Conservation (phyloP, 2,888 invertebrate genomes). For the Amblyjoppa fuscipennis region DNA sequence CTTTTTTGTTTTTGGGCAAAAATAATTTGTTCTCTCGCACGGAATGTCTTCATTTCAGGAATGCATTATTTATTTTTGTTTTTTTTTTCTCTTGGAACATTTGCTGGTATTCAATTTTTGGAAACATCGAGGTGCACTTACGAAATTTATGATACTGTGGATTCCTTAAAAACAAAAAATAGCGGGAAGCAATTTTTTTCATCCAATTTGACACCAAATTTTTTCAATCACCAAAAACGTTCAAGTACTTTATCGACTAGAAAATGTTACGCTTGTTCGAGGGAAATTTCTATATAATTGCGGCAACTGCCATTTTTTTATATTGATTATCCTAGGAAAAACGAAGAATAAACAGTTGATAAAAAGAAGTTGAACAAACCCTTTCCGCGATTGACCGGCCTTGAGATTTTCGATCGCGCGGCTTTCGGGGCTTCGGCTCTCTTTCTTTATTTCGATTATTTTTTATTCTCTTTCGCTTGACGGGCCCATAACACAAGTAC, state of each 20-base stretch:
- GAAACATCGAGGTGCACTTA: background rate
- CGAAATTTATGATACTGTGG: too few relatives aligned
- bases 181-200: too few relatives aligned
- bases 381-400: slow-evolving; percentile 46
- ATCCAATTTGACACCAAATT: too few relatives aligned
- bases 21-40: background rate
- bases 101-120: background rate
- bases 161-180: too few relatives aligned
- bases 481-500: slow-evolving; percentile 56
- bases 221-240: background rate
- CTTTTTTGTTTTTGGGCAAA: background rate
- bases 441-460: slow-evolving; percentile 36
- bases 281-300: background rate
- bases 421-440: slow-evolving; percentile 40
- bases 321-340: background rate
- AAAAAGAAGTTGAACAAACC: slow-evolving; percentile 15
- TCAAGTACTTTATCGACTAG: background rate
- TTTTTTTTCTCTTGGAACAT: background rate
- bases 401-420: slow-evolving; percentile 66
- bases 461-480: slow-evolving; percentile 51
- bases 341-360: slow-evolving; percentile 10
- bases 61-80: slow-evolving; percentile 19
- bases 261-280: background rate
- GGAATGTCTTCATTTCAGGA: background rate
- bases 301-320: background rate